Conservation (phyloP, 2,888 invertebrate genomes). For the Tuta absoluta region DNA sequence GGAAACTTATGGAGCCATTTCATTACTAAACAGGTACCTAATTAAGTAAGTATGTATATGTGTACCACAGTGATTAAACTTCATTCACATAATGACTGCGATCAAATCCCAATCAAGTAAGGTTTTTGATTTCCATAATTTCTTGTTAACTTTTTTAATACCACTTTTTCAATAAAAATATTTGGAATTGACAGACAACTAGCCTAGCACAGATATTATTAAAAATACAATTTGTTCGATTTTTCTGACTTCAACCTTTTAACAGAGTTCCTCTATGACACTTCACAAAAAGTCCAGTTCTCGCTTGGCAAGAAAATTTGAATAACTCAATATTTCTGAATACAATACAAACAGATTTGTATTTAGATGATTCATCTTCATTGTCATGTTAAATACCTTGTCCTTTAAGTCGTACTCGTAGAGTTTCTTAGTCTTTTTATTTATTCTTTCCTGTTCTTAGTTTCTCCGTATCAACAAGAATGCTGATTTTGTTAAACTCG, state of each 20-base stretch:
- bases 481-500: neutral
- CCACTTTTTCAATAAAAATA: too few relatives aligned
- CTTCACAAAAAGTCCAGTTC: neutral
- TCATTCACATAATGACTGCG: too few relatives aligned
- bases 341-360: slow-evolving; percentile 31
- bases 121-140: too few relatives aligned
- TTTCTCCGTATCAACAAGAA: neutral
- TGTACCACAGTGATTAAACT: too few relatives aligned
- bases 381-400: slow-evolving; percentile 30
- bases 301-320: slow-evolving; percentile 17
- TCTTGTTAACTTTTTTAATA: too few relatives aligned
- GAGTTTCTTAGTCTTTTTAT: neutral
- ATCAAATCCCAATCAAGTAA: too few relatives aligned
- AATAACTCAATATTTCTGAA: slow-evolving; percentile 21
- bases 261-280: neutral
- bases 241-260: neutral
- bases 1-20: too few relatives aligned
- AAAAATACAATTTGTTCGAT: neutral
- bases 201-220: neutral
- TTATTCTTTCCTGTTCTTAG: neutral
- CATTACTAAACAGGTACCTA: too few relatives aligned
- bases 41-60: too few relatives aligned
- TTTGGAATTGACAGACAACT: too few relatives aligned
- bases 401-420: neutral
- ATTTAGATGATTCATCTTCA: slow-evolving; percentile 25